Evolutionary conservation across 2,113 vertebrate species (phyloP).

Genomic region (Oreochromis spilurus): DNA sequence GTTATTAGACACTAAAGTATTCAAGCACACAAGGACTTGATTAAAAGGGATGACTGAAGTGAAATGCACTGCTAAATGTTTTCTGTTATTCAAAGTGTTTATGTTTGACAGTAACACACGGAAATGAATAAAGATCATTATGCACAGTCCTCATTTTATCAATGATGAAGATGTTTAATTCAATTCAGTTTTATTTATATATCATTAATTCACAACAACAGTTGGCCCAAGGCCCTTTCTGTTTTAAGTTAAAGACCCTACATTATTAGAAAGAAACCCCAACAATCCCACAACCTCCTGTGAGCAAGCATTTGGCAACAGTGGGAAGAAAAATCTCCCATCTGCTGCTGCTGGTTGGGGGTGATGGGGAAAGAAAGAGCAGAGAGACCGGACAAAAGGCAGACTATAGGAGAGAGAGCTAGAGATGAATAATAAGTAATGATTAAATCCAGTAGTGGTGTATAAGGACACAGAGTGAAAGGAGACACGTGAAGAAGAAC

Average conservation of each 20-base stretch:
- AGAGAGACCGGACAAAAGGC: not conserved
- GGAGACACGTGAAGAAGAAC: not conserved
- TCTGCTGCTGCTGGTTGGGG: not conserved
- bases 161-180: not conserved
- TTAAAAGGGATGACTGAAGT: constrained; percentile 12
- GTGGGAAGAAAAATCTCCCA: not conserved
- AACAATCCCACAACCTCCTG: not conserved
- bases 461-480: not conserved
- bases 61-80: not conserved
- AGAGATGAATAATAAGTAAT: not conserved
- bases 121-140: constrained; percentile 13
- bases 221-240: not conserved
- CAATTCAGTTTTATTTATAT: not conserved
- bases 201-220: not conserved
- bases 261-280: not conserved
- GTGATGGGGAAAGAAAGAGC: not conserved
- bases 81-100: not conserved
- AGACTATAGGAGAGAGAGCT: not conserved
- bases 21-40: not conserved
- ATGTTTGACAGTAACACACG: not conserved
- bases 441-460: not conserved
- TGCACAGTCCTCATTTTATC: not conserved
- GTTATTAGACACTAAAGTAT: not conserved
- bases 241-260: not conserved
- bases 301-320: not conserved